These are phyloP conservation scores for Enteromius treurensis DNA, from an alignment of 2,797 vertebrate genomes.

Conservation along the genomic window DNA sequence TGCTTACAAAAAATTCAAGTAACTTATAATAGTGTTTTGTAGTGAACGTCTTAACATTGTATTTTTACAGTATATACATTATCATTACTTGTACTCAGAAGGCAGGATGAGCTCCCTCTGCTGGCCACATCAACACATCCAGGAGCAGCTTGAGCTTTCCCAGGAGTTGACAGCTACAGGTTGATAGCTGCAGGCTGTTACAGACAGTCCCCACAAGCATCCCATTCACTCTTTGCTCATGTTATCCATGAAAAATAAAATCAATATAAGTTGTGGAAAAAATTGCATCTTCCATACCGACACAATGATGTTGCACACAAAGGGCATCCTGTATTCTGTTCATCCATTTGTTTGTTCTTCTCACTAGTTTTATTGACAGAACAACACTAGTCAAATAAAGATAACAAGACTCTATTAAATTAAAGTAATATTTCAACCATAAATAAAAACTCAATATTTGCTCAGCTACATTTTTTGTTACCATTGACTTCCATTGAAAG, in stretches of 20 bases:
- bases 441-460: neutral
- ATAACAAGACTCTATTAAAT: neutral
- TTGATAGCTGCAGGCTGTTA: neutral
- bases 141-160: neutral
- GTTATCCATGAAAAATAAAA: neutral
- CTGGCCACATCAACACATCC: neutral
- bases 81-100: neutral
- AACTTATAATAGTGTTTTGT: neutral
- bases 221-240: neutral
- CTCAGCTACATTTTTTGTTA: neutral
- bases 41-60: neutral
- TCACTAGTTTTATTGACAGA: neutral
- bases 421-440: neutral
- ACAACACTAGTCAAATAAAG: neutral
- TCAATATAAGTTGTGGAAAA: neutral
- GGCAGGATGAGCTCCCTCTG: slow-evolving; percentile 11
- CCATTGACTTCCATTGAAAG: neutral
- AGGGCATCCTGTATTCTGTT: neutral
- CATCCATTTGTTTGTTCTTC: neutral
- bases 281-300: neutral
- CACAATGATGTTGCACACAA: neutral
- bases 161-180: neutral
- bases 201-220: neutral
- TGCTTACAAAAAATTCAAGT: neutral
- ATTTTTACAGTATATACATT: neutral